phyloP scores from a whole-genome alignment of 2,113 vertebrate genomes.

The Myodes glareolus region DNA sequence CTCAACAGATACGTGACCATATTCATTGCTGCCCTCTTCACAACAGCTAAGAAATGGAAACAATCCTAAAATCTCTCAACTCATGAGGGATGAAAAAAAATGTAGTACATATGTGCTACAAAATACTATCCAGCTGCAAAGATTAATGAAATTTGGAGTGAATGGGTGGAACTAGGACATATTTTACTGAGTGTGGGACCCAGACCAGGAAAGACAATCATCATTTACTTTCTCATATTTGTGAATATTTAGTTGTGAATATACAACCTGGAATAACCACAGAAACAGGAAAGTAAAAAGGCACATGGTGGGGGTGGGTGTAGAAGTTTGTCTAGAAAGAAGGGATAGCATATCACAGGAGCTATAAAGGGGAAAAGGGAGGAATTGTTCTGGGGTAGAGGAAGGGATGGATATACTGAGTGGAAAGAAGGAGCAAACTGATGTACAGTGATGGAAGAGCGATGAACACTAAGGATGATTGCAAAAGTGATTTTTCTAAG shows the following conservation, averaged over 20 bases:
- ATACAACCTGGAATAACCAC: background rate
- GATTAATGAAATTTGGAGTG: background rate
- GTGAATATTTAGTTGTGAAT: background rate
- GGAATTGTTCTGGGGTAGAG: background rate
- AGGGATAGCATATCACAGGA: background rate
- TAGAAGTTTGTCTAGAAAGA: background rate
- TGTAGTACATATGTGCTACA: background rate
- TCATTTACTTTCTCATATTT: background rate
- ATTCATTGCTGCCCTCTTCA: background rate
- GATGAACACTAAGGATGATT: background rate
- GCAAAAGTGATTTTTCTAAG: background rate
- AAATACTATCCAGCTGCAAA: background rate
- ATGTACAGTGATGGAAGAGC: background rate
- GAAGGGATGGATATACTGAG: no score
- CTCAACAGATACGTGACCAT: background rate
- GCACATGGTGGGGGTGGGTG: background rate
- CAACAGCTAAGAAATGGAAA: background rate
- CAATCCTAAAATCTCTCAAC: background rate
- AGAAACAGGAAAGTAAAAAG: background rate
- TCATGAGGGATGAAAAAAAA: background rate
- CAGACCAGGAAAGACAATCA: background rate
- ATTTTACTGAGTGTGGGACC: background rate
- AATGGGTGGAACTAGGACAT: background rate
- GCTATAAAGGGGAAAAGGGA: background rate
- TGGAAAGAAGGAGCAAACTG: background rate